Conservation (phyloP, 2,113 vertebrate species). For the Patagioenas fasciata region DNA sequence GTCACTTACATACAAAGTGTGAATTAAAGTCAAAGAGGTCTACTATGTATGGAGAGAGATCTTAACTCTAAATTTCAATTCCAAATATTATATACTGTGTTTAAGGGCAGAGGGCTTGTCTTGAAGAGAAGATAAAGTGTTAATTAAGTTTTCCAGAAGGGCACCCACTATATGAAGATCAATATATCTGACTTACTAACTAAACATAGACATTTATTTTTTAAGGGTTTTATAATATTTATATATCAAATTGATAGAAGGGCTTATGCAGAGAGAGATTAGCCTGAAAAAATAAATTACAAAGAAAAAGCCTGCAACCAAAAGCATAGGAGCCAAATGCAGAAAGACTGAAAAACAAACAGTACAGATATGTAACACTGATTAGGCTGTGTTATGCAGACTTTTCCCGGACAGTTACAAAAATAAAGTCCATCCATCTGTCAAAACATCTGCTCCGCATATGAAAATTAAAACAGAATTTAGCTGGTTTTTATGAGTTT, state of each 20-base stretch:
- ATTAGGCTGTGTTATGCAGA: slow-evolving; percentile 73
- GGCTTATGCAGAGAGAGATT: slow-evolving; percentile 50
- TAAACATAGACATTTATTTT: slow-evolving; percentile 32
- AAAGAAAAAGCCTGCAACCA: slow-evolving; percentile 59
- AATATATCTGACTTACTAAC: slow-evolving; percentile 31
- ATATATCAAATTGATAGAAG: slow-evolving; percentile 25
- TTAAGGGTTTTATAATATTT: slow-evolving; percentile 37
- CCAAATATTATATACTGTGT: background rate
- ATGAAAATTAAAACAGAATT: slow-evolving; percentile 76
- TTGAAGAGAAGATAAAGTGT: background rate
- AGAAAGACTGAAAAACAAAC: slow-evolving; percentile 74
- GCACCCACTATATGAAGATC: slow-evolving; percentile 8
- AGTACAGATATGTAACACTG: slow-evolving; percentile 69
- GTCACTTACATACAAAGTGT: background rate
- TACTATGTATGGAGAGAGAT: background rate
- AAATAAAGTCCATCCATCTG: slow-evolving; percentile 86
- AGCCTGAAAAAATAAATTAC: slow-evolving; percentile 65
- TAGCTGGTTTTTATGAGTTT: slow-evolving; percentile 74
- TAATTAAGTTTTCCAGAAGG: slow-evolving; percentile 28
- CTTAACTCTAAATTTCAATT: background rate
- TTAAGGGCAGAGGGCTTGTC: background rate
- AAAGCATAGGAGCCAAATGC: slow-evolving; percentile 59
- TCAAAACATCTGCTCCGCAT: slow-evolving; percentile 80
- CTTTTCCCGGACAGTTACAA: slow-evolving; percentile 78
- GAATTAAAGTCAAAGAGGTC: background rate